Evolutionary conservation across 2,113 vertebrate species (phyloP).

Genomic region (Orientallactaga bullata): DNA sequence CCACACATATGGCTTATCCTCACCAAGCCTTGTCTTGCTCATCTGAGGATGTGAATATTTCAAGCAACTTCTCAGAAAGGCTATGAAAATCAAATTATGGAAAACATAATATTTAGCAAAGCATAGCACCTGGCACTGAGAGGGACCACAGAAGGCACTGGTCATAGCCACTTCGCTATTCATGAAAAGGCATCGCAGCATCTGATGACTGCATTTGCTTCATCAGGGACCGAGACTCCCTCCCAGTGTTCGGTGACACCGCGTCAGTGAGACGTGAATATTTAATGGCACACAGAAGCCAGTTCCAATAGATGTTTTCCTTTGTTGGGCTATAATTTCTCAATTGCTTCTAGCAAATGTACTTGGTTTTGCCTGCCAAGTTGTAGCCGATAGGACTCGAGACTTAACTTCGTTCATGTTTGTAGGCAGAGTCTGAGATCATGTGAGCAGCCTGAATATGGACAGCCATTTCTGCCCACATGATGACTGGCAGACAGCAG

Average conservation of each 20-base stretch:
- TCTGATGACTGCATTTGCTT: background rate
- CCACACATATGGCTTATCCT: background rate
- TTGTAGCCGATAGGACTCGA: background rate
- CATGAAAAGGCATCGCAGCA: background rate
- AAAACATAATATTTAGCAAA: background rate
- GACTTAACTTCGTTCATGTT: background rate
- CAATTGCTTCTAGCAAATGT: conserved; percentile 54
- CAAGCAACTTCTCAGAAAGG: background rate
- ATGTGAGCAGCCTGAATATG: background rate
- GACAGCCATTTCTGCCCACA: background rate
- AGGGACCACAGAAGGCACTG: background rate
- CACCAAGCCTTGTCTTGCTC: background rate
- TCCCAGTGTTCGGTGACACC: background rate
- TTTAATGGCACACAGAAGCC: conserved; percentile 30
- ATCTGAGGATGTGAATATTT: background rate
- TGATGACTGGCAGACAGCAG: background rate
- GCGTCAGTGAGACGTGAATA: background rate
- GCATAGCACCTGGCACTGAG: background rate
- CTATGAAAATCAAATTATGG: background rate
- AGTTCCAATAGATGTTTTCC: conserved; percentile 20
- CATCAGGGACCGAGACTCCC: background rate
- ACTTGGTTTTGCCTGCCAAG: conserved; percentile 52
- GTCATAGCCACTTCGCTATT: background rate
- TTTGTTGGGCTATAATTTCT: conserved; percentile 9
- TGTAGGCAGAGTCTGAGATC: background rate